Evolutionary conservation across 2,888 invertebrate species (phyloP), one percentile per base, ranked within the genome.

Genomic region (Plemyria rubiginata): DNA sequence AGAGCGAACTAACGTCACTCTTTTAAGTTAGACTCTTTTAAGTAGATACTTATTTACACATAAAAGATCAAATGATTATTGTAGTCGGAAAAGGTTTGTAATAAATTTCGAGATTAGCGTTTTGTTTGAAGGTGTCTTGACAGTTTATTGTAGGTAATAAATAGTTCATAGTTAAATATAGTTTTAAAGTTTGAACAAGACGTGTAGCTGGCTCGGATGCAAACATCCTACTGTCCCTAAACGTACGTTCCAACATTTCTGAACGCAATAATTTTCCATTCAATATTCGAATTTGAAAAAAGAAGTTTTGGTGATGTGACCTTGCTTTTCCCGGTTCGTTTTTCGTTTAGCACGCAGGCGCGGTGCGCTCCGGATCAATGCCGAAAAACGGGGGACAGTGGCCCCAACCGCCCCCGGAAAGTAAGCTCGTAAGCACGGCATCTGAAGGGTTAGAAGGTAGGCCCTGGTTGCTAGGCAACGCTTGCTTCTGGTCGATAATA

Each of bases 271-370:
- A 86, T 86, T 80, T 85, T 84, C 88, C 92, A 91, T 91, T 92
- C 91, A 91, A 90, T 89, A 88, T 87, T 81, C 85, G 83, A 82
- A 85, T 88, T 87, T 80, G 82, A 88, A 92, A 92, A 92, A 92
- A 89, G 90, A 88, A 89, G 79, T 86, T 84, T 77, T 86, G 87
- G 88, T 87, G 87, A 86, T 86, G 89, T 91, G 92, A 92, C 92
- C 92, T 92, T 92, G 91, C 84, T 81, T 81, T 86, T 87, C 81
- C 82, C 84, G 75, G 81, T 85, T 88, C 90, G 88, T 90, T 90
- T 91, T 92, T 90, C 86, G 88, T 85, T 79, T 79, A 86, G 77
- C 85, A 90, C 92, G 92, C 91, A 90, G 86, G 92, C 92, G 92
- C 91, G 90, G 68, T 88, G 73, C 79, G 73, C 82, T 77, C 70